phyloP scores from a whole-genome alignment of 2,113 vertebrate species.

The Trogon surrucura region DNA sequence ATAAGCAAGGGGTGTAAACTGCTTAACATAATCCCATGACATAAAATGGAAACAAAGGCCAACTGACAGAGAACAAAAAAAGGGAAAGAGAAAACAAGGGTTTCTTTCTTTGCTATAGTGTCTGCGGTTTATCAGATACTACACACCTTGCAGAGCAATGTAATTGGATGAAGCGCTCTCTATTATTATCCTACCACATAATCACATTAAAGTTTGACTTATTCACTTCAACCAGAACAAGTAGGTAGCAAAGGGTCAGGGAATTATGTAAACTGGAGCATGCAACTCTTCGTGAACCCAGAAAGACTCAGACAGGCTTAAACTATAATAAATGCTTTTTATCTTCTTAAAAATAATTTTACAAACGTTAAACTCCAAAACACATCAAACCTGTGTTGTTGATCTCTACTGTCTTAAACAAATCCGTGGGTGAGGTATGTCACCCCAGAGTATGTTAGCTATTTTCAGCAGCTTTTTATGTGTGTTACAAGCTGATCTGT shows the following conservation, averaged over 20 bases:
- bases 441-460: background rate
- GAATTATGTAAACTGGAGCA: background rate
- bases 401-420: background rate
- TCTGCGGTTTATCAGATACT: conserved; percentile 40
- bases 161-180: conserved; percentile 54
- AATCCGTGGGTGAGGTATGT: background rate
- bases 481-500: background rate
- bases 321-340: background rate
- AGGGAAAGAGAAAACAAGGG: conserved; percentile 16
- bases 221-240: conserved; percentile 29
- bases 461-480: conserved; percentile 38
- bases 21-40: conserved; percentile 25
- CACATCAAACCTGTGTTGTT: background rate
- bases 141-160: conserved; percentile 50
- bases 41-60: conserved; percentile 41
- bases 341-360: background rate
- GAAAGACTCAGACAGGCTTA: background rate
- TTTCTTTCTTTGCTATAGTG: conserved; percentile 36
- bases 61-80: conserved; percentile 24
- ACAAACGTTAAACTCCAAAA: background rate
- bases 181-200: conserved; percentile 51
- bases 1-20: conserved; percentile 8
- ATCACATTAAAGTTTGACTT: conserved; percentile 62
- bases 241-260: conserved; percentile 6
- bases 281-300: background rate